Evolutionary conservation across 2,797 vertebrate genomes (phyloP).

Genomic region (Tiaroga cobitis): DNA sequence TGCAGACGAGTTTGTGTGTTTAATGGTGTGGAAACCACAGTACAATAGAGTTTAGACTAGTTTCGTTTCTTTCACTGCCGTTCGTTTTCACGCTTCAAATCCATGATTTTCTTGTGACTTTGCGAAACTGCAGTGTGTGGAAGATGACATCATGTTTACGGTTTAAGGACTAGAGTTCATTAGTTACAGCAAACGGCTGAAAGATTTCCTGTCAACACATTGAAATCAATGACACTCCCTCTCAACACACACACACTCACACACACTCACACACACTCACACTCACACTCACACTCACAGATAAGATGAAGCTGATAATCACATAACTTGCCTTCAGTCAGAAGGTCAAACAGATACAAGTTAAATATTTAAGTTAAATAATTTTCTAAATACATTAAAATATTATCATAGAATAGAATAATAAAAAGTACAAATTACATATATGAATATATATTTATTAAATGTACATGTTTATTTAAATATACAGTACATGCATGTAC

Average conservation of each 20-base stretch:
- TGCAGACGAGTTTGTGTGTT: too few relatives aligned
- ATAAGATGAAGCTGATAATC: background rate
- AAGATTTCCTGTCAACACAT: conserved; percentile 10
- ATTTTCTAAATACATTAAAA: background rate
- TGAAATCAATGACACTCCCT: background rate
- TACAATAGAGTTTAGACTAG: background rate
- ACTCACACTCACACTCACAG: background rate
- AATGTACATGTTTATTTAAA: too few relatives aligned
- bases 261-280: background rate
- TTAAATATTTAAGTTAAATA: background rate
- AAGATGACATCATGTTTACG: background rate
- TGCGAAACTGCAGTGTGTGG: background rate
- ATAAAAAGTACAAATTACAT: background rate
- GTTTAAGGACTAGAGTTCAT: background rate
- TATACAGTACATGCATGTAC: background rate
- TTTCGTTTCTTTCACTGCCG: background rate
- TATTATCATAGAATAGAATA: background rate
- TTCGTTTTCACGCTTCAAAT: background rate
- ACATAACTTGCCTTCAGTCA: background rate
- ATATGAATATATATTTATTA: background rate
- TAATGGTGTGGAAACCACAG: conserved; percentile 18
- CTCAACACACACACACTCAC: background rate
- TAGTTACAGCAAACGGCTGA: background rate
- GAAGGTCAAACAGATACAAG: background rate
- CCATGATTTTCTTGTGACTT: background rate